These are phyloP conservation scores for Tetranychus truncatus DNA, from an alignment of 2,888 invertebrate genomes.

Conservation along the genomic window DNA sequence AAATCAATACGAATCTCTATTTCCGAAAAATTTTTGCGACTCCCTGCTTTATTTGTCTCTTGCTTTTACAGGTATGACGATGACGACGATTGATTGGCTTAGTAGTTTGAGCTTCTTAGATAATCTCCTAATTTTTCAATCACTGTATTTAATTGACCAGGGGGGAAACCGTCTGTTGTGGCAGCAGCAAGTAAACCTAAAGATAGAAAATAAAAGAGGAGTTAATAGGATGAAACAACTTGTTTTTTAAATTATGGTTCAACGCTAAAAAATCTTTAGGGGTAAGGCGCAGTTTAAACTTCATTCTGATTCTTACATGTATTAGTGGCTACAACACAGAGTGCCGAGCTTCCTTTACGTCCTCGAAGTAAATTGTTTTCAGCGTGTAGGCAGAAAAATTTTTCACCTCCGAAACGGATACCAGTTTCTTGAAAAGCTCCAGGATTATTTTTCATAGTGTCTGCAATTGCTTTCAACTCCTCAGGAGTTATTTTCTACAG, in stretches of 20 bases:
- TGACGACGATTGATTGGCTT: neutral
- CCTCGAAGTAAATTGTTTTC: constrained; percentile 27
- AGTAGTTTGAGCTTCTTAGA: constrained; percentile 21
- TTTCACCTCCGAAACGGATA: constrained; percentile 27
- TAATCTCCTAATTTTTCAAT: constrained; percentile 29
- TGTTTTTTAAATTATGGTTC: neutral
- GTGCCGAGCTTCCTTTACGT: constrained; percentile 28
- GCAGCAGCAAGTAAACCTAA: constrained; percentile 28
- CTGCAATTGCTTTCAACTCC: constrained; percentile 27
- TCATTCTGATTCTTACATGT: constrained; percentile 25
- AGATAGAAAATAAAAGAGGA: constrained; percentile 4
- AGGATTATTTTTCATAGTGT: constrained; percentile 27
- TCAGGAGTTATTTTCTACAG: constrained; percentile 25
- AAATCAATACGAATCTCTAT: no score
- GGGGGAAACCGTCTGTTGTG: constrained; percentile 28
- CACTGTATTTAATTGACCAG: constrained; percentile 28
- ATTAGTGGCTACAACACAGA: constrained; percentile 28
- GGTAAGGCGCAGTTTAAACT: neutral
- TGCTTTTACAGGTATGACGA: no score
- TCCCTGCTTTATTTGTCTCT: no score
- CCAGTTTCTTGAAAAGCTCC: constrained; percentile 26
- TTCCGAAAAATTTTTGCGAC: no score
- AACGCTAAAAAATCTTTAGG: neutral
- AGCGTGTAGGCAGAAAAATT: constrained; percentile 27
- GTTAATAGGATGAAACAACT: neutral